These are phyloP conservation scores for Bufo bufo DNA, from an alignment of 2,113 vertebrate genomes.

Conservation along the genomic window DNA sequence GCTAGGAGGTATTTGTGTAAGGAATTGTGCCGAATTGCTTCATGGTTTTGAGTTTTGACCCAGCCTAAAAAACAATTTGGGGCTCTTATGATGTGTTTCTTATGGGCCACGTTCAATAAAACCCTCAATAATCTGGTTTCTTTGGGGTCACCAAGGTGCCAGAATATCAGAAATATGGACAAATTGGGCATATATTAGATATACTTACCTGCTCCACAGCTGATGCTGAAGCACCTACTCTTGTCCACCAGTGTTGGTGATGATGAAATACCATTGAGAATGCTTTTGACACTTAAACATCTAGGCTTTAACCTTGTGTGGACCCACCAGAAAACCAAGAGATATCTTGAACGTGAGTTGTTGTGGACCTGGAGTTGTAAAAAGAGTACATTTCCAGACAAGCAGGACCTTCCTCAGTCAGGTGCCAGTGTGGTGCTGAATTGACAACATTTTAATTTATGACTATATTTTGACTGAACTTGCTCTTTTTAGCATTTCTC, in stretches of 20 bases:
- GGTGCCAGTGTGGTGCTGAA: neutral
- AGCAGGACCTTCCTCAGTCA: neutral
- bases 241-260: too few relatives aligned
- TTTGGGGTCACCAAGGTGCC: neutral
- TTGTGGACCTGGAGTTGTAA: neutral
- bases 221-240: too few relatives aligned
- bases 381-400: neutral
- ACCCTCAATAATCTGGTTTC: neutral
- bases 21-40: neutral
- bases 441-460: neutral
- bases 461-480: too few relatives aligned
- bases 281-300: too few relatives aligned
- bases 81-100: neutral
- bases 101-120: too few relatives aligned
- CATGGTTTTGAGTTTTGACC: neutral
- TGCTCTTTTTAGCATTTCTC: neutral
- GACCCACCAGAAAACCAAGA: too few relatives aligned
- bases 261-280: too few relatives aligned
- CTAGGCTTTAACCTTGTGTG: too few relatives aligned
- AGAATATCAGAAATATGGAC: neutral
- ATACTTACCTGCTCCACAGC: neutral
- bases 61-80: neutral
- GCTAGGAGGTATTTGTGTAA: neutral
- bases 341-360: too few relatives aligned
- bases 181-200: neutral